phyloP scores from a whole-genome alignment of 2,888 invertebrate species.

The Hirudinaria manillensis region DNA sequence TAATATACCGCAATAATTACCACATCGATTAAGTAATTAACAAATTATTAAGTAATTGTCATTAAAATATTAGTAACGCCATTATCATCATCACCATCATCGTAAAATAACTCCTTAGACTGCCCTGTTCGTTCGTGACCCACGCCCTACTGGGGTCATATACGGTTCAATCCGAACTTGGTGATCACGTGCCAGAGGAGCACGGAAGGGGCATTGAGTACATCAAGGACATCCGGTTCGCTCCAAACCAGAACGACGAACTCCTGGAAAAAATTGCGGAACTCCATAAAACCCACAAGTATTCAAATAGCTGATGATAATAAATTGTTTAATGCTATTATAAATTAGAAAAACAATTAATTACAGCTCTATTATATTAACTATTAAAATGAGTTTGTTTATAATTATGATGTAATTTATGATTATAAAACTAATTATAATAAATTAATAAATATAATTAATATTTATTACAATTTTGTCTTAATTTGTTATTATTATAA shows the following conservation, averaged over 20 bases:
- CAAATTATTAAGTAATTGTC: no score
- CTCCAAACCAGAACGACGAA: constrained; percentile 83
- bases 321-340: not conserved
- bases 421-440: no score
- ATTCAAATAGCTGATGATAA: not conserved
- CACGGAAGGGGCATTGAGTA: constrained; percentile 65
- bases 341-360: not conserved
- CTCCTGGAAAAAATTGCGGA: constrained; percentile 89
- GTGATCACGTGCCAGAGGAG: constrained; percentile 73
- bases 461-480: no score
- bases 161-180: constrained; percentile 88
- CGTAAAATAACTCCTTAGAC: no score
- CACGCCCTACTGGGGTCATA: constrained; percentile 88
- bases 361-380: not conserved
- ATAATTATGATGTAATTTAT: no score
- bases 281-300: constrained; percentile 75
- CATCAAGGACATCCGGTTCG: constrained; percentile 83
- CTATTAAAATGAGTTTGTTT: not conserved
- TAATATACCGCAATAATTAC: no score
- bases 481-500: no score
- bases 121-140: constrained; percentile 93
- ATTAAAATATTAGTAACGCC: no score
- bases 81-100: no score
- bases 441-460: no score
- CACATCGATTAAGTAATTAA: no score